phyloP scores from a whole-genome alignment of 2,888 invertebrate species.

The Amiota mariae region DNA sequence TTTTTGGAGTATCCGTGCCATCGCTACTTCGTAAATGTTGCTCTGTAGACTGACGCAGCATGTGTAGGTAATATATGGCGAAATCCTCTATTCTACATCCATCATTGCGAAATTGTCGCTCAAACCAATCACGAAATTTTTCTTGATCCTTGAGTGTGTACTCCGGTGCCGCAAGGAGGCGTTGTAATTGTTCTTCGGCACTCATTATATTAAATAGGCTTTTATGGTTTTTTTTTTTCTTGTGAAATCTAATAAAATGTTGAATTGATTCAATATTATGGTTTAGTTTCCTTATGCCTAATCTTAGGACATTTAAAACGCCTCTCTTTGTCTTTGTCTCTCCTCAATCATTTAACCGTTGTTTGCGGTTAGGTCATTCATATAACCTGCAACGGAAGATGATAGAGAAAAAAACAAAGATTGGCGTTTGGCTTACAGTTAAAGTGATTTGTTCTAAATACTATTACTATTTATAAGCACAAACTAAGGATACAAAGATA shows the following conservation, averaged over 20 bases:
- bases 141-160: constrained; percentile 36
- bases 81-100: constrained; percentile 74
- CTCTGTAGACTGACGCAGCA: constrained; percentile 76
- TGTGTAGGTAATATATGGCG: constrained; percentile 77
- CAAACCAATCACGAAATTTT: constrained; percentile 55
- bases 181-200: constrained; percentile 44
- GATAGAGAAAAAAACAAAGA: constrained; percentile 52
- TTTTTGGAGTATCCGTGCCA: constrained; percentile 55
- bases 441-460: constrained; percentile 23
- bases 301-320: constrained; percentile 32
- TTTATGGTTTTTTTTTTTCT: constrained; percentile 16
- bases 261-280: background rate
- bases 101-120: constrained; percentile 47
- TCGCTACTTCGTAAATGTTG: constrained; percentile 68
- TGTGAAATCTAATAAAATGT: background rate
- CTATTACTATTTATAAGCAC: background rate
- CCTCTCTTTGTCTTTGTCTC: constrained; percentile 34
- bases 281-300: constrained; percentile 36
- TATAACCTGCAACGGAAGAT: constrained; percentile 65
- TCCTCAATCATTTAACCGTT: constrained; percentile 35
- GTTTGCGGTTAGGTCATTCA: constrained; percentile 38
- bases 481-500: too few relatives aligned
- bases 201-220: constrained; percentile 27
- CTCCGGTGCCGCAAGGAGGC: constrained; percentile 47
- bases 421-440: constrained; percentile 29